phyloP scores from a whole-genome alignment of 2,797 vertebrate species.

The Tangara arthus region DNA sequence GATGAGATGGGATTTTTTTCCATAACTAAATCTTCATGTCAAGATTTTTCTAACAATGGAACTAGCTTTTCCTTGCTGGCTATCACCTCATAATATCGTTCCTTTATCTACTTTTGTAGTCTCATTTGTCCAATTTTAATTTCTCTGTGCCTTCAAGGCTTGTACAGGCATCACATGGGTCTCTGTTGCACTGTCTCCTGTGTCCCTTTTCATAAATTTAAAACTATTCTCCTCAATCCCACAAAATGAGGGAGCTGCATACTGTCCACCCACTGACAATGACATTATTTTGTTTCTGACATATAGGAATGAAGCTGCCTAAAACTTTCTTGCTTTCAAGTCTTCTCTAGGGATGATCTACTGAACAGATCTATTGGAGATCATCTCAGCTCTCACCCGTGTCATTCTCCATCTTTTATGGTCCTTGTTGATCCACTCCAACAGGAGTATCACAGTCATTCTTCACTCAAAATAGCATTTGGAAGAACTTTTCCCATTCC shows the following conservation, averaged over 20 bases:
- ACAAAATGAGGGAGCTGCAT: background rate
- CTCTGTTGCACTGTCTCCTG: background rate
- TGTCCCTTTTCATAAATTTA: background rate
- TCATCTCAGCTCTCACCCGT: background rate
- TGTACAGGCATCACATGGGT: background rate
- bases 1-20: background rate
- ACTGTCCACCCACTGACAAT: background rate
- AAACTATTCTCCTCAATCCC: constrained; percentile 4
- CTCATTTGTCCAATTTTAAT: constrained; percentile 45
- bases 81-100: background rate
- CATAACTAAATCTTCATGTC: background rate
- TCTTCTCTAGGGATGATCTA: background rate
- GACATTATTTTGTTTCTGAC: background rate
- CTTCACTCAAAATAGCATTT: background rate
- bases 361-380: background rate
- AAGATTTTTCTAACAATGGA: background rate
- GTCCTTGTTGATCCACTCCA: background rate
- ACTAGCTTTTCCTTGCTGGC: background rate
- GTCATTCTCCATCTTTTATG: background rate
- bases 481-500: background rate
- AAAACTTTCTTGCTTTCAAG: background rate
- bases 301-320: background rate
- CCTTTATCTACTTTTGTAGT: background rate
- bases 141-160: background rate
- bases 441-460: background rate